Evolutionary conservation across 2,797 vertebrate species (phyloP).

Genomic region (Macropus fuliginosus): DNA sequence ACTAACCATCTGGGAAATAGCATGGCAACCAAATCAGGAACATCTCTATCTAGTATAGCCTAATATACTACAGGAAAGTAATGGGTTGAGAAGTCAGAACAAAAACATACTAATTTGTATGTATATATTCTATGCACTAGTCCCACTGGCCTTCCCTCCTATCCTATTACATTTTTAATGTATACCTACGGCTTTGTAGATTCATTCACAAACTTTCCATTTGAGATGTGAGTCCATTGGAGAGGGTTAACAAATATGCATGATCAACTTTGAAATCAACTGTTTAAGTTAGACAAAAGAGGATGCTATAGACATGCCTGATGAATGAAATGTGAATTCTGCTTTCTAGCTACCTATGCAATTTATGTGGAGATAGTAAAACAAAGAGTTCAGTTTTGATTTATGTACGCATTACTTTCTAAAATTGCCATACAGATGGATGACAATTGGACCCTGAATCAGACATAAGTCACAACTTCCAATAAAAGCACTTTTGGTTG

Average conservation of each 20-base stretch:
- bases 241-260: neutral
- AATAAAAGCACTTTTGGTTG: slow-evolving; percentile 13
- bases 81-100: neutral
- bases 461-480: slow-evolving; percentile 47
- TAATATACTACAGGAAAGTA: neutral
- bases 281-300: neutral
- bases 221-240: neutral
- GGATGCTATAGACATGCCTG: neutral
- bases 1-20: neutral
- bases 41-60: neutral
- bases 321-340: slow-evolving; percentile 6
- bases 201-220: neutral
- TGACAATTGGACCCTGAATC: slow-evolving; percentile 61
- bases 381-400: slow-evolving; percentile 41
- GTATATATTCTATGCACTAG: neutral
- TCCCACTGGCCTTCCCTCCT: neutral
- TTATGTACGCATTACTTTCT: neutral
- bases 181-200: neutral
- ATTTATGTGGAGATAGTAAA: slow-evolving; percentile 21
- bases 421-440: neutral
- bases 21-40: neutral
- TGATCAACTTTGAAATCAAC: neutral
- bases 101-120: neutral
- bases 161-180: neutral
- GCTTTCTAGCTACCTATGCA: neutral